Percentiles rank a stretch among this genome's conserved stretches.
Evolutionary conservation across 2,113 vertebrate genomes (phyloP).

Genomic region (Taxidea taxus): DNA sequence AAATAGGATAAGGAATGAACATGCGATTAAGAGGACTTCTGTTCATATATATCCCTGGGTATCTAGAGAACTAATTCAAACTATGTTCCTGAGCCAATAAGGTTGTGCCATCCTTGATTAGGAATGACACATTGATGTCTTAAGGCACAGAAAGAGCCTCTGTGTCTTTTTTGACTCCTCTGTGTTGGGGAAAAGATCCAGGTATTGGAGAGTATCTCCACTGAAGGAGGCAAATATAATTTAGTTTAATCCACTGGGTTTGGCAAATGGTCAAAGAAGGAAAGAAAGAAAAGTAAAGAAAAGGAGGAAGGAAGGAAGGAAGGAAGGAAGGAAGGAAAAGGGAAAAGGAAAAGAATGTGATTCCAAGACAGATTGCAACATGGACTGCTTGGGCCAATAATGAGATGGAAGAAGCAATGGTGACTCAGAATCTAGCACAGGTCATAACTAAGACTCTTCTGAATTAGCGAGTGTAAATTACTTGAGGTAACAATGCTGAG

Average conservation of each 20-base stretch:
- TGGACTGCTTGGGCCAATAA: not conserved
- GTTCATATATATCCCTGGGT: not conserved
- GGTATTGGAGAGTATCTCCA: not conserved
- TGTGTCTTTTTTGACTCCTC: not conserved
- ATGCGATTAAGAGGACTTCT: not conserved
- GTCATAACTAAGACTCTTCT: not conserved
- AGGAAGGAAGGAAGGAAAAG: not conserved
- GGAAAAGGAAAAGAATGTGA: not conserved
- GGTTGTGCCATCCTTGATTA: not conserved
- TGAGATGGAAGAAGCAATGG: not conserved
- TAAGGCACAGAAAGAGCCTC: not conserved
- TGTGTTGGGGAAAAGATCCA: not conserved
- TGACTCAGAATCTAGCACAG: not conserved
- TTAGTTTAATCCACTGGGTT: not conserved
- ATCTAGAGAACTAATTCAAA: not conserved
- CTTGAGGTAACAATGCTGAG: not conserved
- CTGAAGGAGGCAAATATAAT: not conserved
- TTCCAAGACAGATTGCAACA: not conserved
- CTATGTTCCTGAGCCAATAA: not conserved
- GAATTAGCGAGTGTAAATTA: not conserved
- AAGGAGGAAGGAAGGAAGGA: not conserved
- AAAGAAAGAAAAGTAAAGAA: fast-evolving
- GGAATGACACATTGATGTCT: not conserved
- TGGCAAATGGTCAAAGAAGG: not conserved
- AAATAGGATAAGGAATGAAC: not conserved